Conservation (phyloP, 2,888 invertebrate species). For the Nomada fabriciana region DNA sequence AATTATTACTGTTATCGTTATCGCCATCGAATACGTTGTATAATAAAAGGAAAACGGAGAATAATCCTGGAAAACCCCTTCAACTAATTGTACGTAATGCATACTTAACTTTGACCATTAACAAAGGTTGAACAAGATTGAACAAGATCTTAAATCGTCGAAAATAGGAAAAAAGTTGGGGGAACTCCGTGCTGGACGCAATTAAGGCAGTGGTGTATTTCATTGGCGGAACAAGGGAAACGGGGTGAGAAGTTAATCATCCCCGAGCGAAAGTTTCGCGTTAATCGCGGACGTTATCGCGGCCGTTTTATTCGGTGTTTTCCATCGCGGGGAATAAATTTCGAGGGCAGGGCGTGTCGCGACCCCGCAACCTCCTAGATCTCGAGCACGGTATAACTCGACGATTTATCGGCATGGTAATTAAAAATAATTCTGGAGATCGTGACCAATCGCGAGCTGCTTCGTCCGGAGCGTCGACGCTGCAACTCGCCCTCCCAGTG, state of each 20-base stretch:
- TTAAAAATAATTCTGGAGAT: slow-evolving; percentile 54
- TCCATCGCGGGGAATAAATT: slow-evolving; percentile 28
- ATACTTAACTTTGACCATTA: too few species aligned
- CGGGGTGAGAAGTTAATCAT: slow-evolving; percentile 27
- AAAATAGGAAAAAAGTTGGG: not conserved
- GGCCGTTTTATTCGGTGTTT: slow-evolving; percentile 19
- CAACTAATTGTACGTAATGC: too few species aligned
- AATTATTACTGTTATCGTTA: too few species aligned
- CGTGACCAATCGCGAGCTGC: slow-evolving; percentile 13
- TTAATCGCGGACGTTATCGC: slow-evolving; percentile 40
- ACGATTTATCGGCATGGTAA: slow-evolving; percentile 53
- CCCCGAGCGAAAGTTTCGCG: slow-evolving; percentile 11
- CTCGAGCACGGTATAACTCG: slow-evolving; percentile 31
- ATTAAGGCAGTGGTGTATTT: slow-evolving; percentile 15
- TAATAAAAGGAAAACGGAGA: too few species aligned
- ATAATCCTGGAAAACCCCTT: too few species aligned
- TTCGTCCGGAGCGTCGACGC: slow-evolving; percentile 34
- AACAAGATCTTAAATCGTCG: not conserved
- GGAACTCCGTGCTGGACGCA: not conserved
- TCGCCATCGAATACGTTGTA: too few species aligned
- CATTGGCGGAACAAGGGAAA: not conserved
- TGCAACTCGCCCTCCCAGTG: slow-evolving; percentile 32
- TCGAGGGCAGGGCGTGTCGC: not conserved
- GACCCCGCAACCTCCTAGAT: slow-evolving; percentile 1
- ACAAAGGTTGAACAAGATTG: too few species aligned